These are phyloP conservation scores for Dolichallabes microphthalmus DNA, from an alignment of 2,113 vertebrate genomes.

Conservation along the genomic window DNA sequence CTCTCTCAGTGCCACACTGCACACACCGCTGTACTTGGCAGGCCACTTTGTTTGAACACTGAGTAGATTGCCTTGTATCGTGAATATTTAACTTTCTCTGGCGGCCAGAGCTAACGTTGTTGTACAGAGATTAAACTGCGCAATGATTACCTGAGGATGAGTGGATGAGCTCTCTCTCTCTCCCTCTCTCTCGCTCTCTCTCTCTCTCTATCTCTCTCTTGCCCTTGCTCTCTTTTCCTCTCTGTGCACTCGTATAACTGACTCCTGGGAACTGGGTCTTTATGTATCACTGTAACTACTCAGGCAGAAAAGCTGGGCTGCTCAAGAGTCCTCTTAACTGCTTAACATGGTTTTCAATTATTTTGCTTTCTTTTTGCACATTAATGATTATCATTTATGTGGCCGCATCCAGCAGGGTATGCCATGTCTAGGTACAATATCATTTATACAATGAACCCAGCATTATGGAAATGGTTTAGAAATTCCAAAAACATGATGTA, in stretches of 20 bases:
- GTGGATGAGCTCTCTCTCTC: conserved; percentile 38
- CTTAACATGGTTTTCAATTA: conserved; percentile 25
- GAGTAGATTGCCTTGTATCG: conserved; percentile 65
- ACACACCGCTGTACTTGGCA: conserved; percentile 69
- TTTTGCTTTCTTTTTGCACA: neutral
- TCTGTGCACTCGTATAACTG: conserved; percentile 22
- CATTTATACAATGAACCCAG: neutral
- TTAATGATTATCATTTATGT: conserved; percentile 25
- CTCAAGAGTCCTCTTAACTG: conserved; percentile 35
- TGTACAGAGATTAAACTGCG: conserved; percentile 61
- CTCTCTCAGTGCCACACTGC: conserved; percentile 51
- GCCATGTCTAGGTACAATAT: neutral
- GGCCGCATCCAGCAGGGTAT: neutral
- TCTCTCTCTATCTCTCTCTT: conserved; percentile 19
- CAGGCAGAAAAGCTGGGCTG: conserved; percentile 33
- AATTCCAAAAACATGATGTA: too few relatives aligned
- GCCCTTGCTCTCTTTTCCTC: neutral
- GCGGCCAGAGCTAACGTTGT: conserved; percentile 52
- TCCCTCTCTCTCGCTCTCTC: conserved; percentile 51
- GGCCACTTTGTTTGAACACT: conserved; percentile 72
- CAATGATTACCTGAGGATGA: conserved; percentile 58
- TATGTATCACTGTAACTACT: conserved; percentile 44
- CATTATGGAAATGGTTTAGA: neutral
- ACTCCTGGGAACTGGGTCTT: conserved; percentile 42
- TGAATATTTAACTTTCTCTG: conserved; percentile 73